phyloP scores from a whole-genome alignment of 2,888 invertebrate genomes.

The Carcina quercana region DNA sequence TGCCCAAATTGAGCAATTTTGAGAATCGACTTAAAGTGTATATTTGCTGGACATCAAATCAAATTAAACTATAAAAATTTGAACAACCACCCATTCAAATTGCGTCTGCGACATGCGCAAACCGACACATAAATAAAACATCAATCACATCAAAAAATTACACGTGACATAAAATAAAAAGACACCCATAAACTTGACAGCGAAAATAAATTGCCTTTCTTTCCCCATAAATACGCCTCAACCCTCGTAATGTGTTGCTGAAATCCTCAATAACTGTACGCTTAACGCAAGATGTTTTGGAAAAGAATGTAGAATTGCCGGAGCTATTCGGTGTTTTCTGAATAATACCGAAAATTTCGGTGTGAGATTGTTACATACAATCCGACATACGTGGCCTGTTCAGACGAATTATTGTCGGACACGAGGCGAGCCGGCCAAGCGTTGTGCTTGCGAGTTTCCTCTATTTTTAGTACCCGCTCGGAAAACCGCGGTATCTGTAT shows the following conservation, averaged over 20 bases:
- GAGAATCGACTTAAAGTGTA: too few relatives aligned
- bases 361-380: too few relatives aligned
- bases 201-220: conserved; percentile 12
- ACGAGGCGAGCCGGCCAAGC: conserved; percentile 24
- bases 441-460: conserved; percentile 28
- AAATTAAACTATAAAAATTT: too few relatives aligned
- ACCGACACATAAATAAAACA: too few relatives aligned
- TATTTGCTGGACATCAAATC: too few relatives aligned
- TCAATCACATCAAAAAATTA: conserved; percentile 7
- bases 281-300: conserved; percentile 6
- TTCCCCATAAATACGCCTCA: conserved; percentile 8
- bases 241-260: conserved; percentile 6
- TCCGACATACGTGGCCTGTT: conserved; percentile 23
- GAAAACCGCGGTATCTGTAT: conserved; percentile 25
- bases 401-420: conserved; percentile 37
- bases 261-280: conserved; percentile 13
- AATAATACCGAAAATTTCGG: too few relatives aligned
- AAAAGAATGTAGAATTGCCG: background rate
- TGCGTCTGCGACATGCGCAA: too few relatives aligned
- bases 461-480: conserved; percentile 35
- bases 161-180: conserved; percentile 12
- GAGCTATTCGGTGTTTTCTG: conserved; percentile 7
- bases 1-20: too few relatives aligned
- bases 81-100: too few relatives aligned
- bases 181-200: conserved; percentile 10